These are phyloP conservation scores for Cantharis rufa DNA, from an alignment of 2,888 invertebrate species.

Conservation along the genomic window DNA sequence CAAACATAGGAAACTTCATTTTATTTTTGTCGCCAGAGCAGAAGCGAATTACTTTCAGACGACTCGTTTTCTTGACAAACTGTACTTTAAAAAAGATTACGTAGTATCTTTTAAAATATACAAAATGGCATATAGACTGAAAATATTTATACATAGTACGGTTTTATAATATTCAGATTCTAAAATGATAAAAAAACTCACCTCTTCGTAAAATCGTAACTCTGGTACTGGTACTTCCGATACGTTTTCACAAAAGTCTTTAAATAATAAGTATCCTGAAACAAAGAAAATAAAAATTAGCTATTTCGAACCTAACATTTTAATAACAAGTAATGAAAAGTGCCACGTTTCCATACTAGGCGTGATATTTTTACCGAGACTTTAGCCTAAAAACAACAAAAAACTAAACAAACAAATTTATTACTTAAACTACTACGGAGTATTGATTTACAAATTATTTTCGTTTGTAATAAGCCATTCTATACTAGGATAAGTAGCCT, in stretches of 20 bases:
- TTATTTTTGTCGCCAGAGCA: not conserved
- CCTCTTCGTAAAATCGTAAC: slow-evolving; percentile 99
- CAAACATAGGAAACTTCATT: not conserved
- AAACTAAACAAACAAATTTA: too few relatives aligned
- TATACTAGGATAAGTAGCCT: too few relatives aligned
- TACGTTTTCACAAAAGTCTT: slow-evolving; percentile 97
- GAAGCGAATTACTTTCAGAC: not conserved
- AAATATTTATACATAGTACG: not conserved
- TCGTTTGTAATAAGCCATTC: too few relatives aligned
- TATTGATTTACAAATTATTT: too few relatives aligned
- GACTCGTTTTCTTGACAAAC: not conserved
- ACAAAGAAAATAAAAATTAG: slow-evolving; percentile 49
- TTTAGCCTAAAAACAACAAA: too few relatives aligned
- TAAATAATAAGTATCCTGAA: slow-evolving; percentile 97
- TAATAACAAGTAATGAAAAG: too few relatives aligned
- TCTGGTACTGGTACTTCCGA: slow-evolving; percentile 97
- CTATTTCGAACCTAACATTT: too few relatives aligned
- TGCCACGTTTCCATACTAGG: too few relatives aligned
- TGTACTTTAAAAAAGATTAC: not conserved
- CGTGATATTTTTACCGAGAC: too few relatives aligned
- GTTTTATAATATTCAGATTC: not conserved
- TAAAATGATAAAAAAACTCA: slow-evolving; percentile 56
- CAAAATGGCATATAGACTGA: not conserved
- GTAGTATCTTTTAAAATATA: not conserved
- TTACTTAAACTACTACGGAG: too few relatives aligned